Evolutionary conservation across 2,888 invertebrate species (phyloP).

Genomic region (Dinocampus coccinellae): DNA sequence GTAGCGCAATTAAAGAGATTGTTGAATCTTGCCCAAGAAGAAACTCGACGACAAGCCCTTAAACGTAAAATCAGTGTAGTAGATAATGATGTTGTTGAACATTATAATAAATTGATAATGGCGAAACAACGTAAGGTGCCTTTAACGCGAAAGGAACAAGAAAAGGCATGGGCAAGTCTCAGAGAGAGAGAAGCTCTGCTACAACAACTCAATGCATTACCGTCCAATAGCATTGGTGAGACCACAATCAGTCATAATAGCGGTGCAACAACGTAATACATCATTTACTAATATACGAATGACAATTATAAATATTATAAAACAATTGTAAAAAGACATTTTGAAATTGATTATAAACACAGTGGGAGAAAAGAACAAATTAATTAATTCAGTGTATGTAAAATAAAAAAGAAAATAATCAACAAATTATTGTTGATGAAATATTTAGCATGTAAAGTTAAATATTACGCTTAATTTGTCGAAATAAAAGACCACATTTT

Average conservation of each 20-base stretch:
- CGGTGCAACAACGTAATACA: not conserved
- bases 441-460: not conserved
- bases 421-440: not conserved
- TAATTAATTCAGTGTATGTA: not conserved
- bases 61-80: conserved; percentile 81
- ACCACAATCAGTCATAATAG: conserved; percentile 46
- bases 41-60: conserved; percentile 83
- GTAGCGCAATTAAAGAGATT: conserved; percentile 78
- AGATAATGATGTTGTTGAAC: conserved; percentile 84
- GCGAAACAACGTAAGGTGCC: conserved; percentile 87
- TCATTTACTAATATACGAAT: not conserved
- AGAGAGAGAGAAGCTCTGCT: conserved; percentile 63
- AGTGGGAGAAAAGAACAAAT: not conserved
- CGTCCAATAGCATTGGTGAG: conserved; percentile 62
- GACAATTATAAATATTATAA: not conserved
- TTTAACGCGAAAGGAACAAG: conserved; percentile 84
- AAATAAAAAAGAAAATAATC: not conserved
- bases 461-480: not conserved
- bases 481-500: conserved; percentile 1
- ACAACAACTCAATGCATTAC: conserved; percentile 64
- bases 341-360: not conserved
- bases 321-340: not conserved
- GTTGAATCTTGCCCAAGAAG: conserved; percentile 80
- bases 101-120: conserved; percentile 84
- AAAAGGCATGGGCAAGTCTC: conserved; percentile 76